phyloP scores from a whole-genome alignment of 1,140 invertebrate genomes.

The Rhyzopertha dominica region DNA sequence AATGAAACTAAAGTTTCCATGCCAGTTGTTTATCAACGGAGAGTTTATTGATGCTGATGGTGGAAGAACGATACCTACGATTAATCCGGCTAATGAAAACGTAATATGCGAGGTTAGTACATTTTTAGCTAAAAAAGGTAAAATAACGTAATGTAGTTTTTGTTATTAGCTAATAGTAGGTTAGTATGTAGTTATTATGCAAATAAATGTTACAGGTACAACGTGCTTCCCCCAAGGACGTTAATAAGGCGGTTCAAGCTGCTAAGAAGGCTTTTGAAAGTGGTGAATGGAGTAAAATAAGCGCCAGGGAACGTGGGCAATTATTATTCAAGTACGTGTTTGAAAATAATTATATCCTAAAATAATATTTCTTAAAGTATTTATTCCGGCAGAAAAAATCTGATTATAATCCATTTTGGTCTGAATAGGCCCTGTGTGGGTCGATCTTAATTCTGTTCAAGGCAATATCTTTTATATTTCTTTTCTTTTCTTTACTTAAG shows the following conservation, averaged over 20 bases:
- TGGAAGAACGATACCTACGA: slow-evolving; percentile 57
- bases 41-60: slow-evolving; percentile 77
- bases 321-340: slow-evolving; percentile 61
- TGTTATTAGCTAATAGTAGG: no score
- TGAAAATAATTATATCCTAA: neutral
- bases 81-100: slow-evolving; percentile 85
- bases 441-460: no score
- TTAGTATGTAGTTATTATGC: slow-evolving; percentile 1
- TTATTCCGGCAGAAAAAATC: slow-evolving; percentile 2
- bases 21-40: slow-evolving; percentile 88
- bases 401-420: no score
- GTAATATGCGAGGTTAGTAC: slow-evolving; percentile 62
- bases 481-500: no score
- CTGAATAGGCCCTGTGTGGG: no score
- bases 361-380: neutral
- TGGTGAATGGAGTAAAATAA: slow-evolving; percentile 85
- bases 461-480: no score
- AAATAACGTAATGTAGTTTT: neutral
- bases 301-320: slow-evolving; percentile 72
- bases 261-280: slow-evolving; percentile 82
- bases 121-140: neutral
- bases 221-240: slow-evolving; percentile 71
- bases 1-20: slow-evolving; percentile 76
- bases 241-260: slow-evolving; percentile 79
- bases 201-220: slow-evolving; percentile 56